Percentiles rank a stretch among this genome's conserved stretches.
Evolutionary conservation across 2,888 invertebrate species (phyloP).

Genomic region (Sarcophaga subvicina): DNA sequence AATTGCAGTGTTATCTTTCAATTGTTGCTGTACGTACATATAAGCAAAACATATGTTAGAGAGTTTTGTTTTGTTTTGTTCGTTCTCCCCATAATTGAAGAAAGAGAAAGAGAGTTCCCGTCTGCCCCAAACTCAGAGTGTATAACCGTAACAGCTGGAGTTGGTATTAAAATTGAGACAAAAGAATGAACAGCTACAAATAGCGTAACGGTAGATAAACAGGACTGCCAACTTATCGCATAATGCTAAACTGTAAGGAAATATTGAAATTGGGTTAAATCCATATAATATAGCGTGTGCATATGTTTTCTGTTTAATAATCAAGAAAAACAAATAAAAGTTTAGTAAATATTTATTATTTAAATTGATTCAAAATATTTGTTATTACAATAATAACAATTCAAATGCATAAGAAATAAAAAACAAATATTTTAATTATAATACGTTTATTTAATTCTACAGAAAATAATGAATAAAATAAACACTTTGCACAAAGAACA

Average conservation of each 20-base stretch:
- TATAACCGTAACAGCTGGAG: slow-evolving; percentile 59
- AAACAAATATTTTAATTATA: too few relatives aligned
- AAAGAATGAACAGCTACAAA: background rate
- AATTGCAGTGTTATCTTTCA: slow-evolving; percentile 42
- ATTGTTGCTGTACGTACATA: slow-evolving; percentile 5
- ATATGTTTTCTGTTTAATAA: too few relatives aligned
- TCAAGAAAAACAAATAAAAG: too few relatives aligned
- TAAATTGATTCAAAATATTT: too few relatives aligned
- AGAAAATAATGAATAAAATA: too few relatives aligned
- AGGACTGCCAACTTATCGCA: slow-evolving; percentile 56
- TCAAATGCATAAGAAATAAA: too few relatives aligned
- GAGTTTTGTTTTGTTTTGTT: slow-evolving; percentile 1
- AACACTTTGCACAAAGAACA: too few relatives aligned
- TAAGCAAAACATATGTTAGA: slow-evolving; percentile 50
- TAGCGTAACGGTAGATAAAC: slow-evolving; percentile 4
- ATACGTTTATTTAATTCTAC: too few relatives aligned
- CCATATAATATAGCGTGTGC: background rate
- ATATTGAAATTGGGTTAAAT: background rate
- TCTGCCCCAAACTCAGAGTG: slow-evolving; percentile 3
- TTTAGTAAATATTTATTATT: too few relatives aligned
- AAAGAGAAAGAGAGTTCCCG: slow-evolving; percentile 1
- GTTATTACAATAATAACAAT: too few relatives aligned
- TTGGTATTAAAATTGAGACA: slow-evolving; percentile 6
- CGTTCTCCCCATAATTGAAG: background rate
- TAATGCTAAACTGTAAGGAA: background rate